Base-by-base conservation (phyloP, 1,140 invertebrate species). In the Stenopsyche tienmushanensis region DNA sequence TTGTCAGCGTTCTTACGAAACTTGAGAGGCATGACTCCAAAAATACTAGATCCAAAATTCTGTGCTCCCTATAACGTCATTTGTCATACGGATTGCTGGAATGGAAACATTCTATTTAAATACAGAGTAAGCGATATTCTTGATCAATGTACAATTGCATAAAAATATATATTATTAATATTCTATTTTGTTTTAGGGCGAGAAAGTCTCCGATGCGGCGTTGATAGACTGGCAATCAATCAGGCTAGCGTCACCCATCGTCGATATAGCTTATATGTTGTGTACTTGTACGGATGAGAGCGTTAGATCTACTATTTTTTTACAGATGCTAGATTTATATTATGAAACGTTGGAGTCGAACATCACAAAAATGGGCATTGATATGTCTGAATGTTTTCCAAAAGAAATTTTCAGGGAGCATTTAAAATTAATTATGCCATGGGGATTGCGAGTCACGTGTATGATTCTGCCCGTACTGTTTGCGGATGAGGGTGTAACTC, bases 181-280 rank as follows among this genome's bases (percentile, higher is more conserved):
- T n/a, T n/a, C n/a, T n/a, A n/a, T 23, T 49, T 26, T 29, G 41
- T 68, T 65, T 62, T 55, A 73, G 69, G 64, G 72, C 18, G 66
- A 52, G 7, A 64, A 52, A 8, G 73, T 76, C 24, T 67, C 72
- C 24, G 77, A 83, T 39, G 71, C 80, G 9, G 71, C 77, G 62
- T 74, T 83, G 0, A 69, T 86, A 9, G 85, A 87, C 68, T 83
- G 81, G 71, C 85, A 86, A 72, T 72, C 85, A 17, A 74, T 78
- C 15, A 74, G 83, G 3, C 81, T 81, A 53, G 80, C 80, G 1
- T 85, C 84, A 1, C 85, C 85, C 3, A 79, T 82, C 0, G 78
- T 79, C 1, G 85, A 86, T 64, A 64, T 87, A 52, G 78, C 79
- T 0, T 84, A 86, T 64, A 84, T 82, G 64, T 72, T 86, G 1